Percentiles rank a stretch among this genome's conserved stretches.
Conservation (phyloP, 2,888 invertebrate genomes). For the Leptinotarsa rubiginosa region DNA sequence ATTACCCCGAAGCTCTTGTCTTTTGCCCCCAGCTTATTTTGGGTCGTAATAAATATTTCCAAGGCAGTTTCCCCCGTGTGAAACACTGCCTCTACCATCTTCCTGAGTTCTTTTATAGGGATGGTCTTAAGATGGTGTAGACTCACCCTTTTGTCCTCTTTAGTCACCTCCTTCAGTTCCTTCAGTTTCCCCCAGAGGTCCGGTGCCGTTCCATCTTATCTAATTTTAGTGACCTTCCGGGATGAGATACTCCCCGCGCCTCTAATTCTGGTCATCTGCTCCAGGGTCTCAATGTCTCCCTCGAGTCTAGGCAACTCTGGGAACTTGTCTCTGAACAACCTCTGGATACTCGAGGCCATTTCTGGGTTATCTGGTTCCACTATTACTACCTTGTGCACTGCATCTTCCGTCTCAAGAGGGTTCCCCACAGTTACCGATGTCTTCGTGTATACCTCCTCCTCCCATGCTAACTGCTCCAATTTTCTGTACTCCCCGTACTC, state of each 20-base stretch:
- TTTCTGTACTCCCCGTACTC: neutral
- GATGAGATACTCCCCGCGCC: neutral
- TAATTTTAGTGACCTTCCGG: neutral
- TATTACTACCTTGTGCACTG: neutral
- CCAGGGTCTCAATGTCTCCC: conserved; percentile 27
- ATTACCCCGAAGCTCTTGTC: neutral
- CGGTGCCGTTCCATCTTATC: conserved; percentile 8
- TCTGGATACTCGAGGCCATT: conserved; percentile 32
- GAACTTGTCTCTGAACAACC: conserved; percentile 28
- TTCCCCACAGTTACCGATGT: conserved; percentile 20
- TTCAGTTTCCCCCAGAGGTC: conserved; percentile 13
- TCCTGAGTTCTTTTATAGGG: neutral
- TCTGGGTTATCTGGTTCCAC: neutral
- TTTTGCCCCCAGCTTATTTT: neutral
- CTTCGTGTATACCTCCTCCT: neutral
- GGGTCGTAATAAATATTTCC: neutral
- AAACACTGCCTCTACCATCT: neutral
- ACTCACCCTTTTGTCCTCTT: neutral
- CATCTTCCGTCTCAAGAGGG: neutral
- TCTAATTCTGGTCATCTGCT: conserved; percentile 10
- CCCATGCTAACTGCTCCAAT: neutral
- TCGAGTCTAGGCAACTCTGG: conserved; percentile 17
- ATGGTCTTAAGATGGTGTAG: neutral
- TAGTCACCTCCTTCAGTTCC: conserved; percentile 13
- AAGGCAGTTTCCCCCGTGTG: neutral